Evolutionary conservation across 2,797 vertebrate species (phyloP).

Genomic region (Schizopygopsis malacanthus): DNA sequence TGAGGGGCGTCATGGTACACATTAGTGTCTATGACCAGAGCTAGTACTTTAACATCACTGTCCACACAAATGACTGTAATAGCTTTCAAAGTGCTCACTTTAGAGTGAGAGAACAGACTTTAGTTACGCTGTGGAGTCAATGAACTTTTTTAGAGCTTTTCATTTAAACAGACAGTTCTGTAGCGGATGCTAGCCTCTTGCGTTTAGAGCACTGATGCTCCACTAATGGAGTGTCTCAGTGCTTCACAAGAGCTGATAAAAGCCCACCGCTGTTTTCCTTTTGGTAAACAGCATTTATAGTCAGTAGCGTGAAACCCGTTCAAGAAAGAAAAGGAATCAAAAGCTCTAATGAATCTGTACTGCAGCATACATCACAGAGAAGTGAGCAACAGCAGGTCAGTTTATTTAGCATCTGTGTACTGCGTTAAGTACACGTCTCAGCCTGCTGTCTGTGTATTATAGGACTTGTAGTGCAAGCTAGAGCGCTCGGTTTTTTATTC

Average conservation of each 20-base stretch:
- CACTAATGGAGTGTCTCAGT: conserved; percentile 29
- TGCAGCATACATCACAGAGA: conserved; percentile 9
- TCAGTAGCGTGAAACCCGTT: conserved; percentile 6
- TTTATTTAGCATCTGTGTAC: neutral
- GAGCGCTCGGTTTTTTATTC: neutral
- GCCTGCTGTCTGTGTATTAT: neutral
- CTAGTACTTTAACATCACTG: neutral
- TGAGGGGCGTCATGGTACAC: neutral
- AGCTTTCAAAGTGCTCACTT: conserved; percentile 10
- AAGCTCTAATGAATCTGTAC: conserved; percentile 2
- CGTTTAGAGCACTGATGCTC: conserved; percentile 17
- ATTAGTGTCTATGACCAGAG: neutral
- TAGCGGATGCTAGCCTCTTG: conserved; percentile 8
- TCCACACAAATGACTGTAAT: neutral
- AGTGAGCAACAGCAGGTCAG: neutral
- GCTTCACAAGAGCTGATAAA: conserved; percentile 25
- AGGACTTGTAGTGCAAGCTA: neutral
- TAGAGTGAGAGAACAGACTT: conserved; percentile 15
- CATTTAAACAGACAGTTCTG: neutral
- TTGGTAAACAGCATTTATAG: conserved; percentile 38
- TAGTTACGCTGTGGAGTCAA: neutral
- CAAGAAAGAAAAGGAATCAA: neutral
- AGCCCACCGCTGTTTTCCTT: conserved; percentile 24
- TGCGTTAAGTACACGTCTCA: neutral
- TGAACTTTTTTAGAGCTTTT: conserved; percentile 19